Percentiles rank a stretch among this genome's conserved stretches.
Evolutionary conservation across 1,140 invertebrate species (phyloP).

Genomic region (Diorhabda sublineata): DNA sequence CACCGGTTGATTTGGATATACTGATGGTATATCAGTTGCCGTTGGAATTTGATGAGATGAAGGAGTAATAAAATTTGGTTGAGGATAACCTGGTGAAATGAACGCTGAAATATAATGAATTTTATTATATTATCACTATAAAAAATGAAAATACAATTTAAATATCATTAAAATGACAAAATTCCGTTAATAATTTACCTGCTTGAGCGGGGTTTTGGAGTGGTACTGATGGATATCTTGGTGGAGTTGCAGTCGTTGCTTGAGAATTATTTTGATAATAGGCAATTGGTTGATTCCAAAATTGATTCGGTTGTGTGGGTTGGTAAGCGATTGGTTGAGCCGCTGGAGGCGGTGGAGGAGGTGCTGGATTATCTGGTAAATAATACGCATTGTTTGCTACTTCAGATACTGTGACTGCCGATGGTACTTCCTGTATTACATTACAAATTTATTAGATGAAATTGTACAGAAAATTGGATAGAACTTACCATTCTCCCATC

Average conservation of each 20-base stretch:
- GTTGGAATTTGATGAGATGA: slow-evolving; percentile 17
- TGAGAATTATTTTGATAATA: slow-evolving; percentile 33
- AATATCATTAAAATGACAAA: too few species aligned
- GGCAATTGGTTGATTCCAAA: slow-evolving; percentile 35
- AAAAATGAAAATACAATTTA: too few species aligned
- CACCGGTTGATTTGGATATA: slow-evolving; percentile 38
- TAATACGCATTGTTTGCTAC: slow-evolving; percentile 28
- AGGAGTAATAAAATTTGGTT: slow-evolving; percentile 24
- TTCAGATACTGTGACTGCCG: slow-evolving; percentile 19
- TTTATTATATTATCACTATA: not conserved
- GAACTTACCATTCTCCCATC: slow-evolving; percentile 40
- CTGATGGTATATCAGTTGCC: slow-evolving; percentile 35
- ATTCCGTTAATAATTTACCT: not conserved
- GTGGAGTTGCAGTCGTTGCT: slow-evolving; percentile 17
- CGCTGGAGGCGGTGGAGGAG: slow-evolving; percentile 19
- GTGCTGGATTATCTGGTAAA: slow-evolving; percentile 28
- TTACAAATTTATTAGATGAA: too few species aligned
- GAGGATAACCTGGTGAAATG: slow-evolving; percentile 23
- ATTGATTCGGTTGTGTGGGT: slow-evolving; percentile 26
- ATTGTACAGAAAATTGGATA: not conserved
- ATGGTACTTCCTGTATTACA: not conserved
- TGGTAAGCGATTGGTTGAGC: slow-evolving; percentile 32
- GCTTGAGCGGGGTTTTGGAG: not conserved
- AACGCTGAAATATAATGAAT: slow-evolving; percentile 18
- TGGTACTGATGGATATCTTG: slow-evolving; percentile 9